Conservation (phyloP, 2,113 vertebrate species). For the Labeo catla region DNA sequence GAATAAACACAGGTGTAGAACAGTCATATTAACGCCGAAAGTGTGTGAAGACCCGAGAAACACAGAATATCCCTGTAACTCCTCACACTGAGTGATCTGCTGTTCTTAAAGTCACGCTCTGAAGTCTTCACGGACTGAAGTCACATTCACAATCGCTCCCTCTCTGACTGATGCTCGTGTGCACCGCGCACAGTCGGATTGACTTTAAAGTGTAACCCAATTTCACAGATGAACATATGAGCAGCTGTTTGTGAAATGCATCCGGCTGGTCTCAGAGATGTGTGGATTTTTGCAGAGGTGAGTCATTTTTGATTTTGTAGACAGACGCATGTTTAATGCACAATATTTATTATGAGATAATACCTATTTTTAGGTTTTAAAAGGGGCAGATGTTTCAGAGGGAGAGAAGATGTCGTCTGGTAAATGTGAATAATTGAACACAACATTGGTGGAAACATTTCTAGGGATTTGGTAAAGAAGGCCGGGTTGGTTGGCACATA, state of each 20-base stretch:
- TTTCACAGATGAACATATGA: constrained; percentile 6
- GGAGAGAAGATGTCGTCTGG: neutral
- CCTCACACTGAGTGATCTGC: neutral
- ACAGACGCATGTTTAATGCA: neutral
- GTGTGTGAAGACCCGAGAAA: neutral
- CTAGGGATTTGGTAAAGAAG: neutral
- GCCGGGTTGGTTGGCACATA: neutral
- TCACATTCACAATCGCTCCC: neutral
- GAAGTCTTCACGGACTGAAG: neutral
- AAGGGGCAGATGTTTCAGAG: neutral
- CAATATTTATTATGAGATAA: neutral
- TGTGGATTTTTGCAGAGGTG: neutral
- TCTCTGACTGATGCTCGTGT: neutral
- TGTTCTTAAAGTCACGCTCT: neutral
- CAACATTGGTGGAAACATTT: neutral
- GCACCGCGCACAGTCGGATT: constrained; percentile 7
- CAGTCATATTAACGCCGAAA: constrained; percentile 32
- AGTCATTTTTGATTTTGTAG: neutral
- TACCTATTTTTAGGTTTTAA: neutral
- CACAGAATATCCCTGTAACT: neutral
- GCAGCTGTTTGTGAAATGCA: neutral
- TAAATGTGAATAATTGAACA: constrained; percentile 14
- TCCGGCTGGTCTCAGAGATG: neutral
- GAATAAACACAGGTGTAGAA: constrained; percentile 50
- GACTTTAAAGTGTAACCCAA: constrained; percentile 13